Conservation (phyloP, 1,140 invertebrate species). For the Pollicipes pollicipes region DNA sequence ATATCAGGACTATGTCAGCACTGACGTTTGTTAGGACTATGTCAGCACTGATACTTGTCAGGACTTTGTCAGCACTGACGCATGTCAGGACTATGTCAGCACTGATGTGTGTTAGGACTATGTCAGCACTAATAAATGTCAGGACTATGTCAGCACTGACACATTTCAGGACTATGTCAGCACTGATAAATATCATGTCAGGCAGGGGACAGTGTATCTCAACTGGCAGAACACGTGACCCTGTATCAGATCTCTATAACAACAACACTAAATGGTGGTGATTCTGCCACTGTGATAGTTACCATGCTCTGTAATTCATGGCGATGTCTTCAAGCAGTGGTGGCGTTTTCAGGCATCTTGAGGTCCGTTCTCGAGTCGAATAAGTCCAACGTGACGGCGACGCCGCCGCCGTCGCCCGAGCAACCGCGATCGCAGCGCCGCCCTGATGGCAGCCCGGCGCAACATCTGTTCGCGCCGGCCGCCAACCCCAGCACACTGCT, state of each 20-base stretch:
- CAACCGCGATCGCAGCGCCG: not conserved
- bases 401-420: conserved; percentile 11
- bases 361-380: conserved; percentile 5
- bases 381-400: conserved; percentile 8
- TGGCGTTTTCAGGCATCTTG: not conserved
- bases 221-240: no score
- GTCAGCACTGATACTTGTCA: not conserved
- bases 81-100: not conserved
- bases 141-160: not conserved
- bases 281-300: not conserved
- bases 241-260: no score
- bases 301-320: not conserved
- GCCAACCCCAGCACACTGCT: not conserved
- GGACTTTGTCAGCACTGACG: no score
- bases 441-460: not conserved
- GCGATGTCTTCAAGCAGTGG: no score
- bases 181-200: not conserved
- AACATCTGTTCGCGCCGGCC: not conserved
- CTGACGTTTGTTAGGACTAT: no score
- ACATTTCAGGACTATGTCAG: not conserved
- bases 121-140: not conserved
- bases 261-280: no score
- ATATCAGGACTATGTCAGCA: not conserved
- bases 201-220: no score
- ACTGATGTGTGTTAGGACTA: not conserved